Evolutionary conservation across 1,140 invertebrate species (phyloP), one percentile per base, ranked within the genome.

Genomic region (Chelonus insularis): DNA sequence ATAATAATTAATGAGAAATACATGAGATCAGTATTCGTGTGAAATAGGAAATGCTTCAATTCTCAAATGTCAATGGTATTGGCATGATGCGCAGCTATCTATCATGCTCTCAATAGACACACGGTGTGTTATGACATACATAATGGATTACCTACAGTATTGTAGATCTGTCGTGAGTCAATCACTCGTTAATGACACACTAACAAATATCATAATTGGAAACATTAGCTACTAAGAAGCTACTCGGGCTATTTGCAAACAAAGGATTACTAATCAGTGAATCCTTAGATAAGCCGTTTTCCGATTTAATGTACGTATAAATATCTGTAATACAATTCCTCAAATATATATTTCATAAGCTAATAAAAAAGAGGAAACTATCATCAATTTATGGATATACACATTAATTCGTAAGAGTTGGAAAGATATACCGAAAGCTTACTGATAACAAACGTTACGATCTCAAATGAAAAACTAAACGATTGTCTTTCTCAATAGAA

Each of bases 11-110:
- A 51, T 51, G 48, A 51, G 48, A 16, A 51, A 51, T 51, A 34
- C 25, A 51, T 51, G 48, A 16, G 23, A 51, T 51, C 48, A 51
- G 23, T 51, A 21, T 23, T 25, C 25, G 48, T 51, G 48, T 34
- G 48, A 51, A 51, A 51, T 51, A 34, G 48, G 48, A 51, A 51
- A 51, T 21, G 48, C 21, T 51, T 51, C 48, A 51, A 34, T 51
- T 34, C 48, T 51, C 48, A 12, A 51, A 11, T 51, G 48, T 51
- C 48, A 51, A 51, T 21, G 29, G 29, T 51, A 51, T 51, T 51
- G 48, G 48, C 48, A 51, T 23, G 25, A 51, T 51, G 29, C 16
- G 29, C 14, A 16, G 16, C 29, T 23, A 51, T 51, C 21, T 21
- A 51, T 51, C 48, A 51, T 51, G n/a, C 16, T 32, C 25, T 51